Evolutionary conservation across 2,888 invertebrate genomes (phyloP).

Genomic region (Erebia ligea): DNA sequence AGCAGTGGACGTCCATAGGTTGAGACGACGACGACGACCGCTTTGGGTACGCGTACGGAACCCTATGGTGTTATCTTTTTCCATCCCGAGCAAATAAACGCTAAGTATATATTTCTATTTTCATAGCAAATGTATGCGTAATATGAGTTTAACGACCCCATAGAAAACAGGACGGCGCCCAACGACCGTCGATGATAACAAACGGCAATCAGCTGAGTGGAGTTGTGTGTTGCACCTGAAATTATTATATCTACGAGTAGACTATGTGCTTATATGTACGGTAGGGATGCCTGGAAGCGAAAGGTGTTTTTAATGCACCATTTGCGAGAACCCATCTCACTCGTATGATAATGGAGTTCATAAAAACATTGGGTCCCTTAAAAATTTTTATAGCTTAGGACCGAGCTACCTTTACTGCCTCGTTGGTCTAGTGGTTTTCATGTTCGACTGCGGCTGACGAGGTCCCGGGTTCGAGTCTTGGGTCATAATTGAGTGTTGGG

Average conservation of each 20-base stretch:
- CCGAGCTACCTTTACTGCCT: too few relatives aligned
- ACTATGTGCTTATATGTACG: conserved; percentile 1
- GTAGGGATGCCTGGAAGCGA: background rate
- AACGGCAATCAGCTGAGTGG: conserved; percentile 37
- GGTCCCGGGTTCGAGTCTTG: too few relatives aligned
- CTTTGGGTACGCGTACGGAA: too few relatives aligned
- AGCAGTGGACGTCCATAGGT: too few relatives aligned
- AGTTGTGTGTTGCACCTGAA: conserved; percentile 36
- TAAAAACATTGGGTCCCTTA: too few relatives aligned
- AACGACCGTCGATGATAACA: conserved; percentile 28
- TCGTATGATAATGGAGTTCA: too few relatives aligned
- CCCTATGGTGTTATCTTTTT: too few relatives aligned
- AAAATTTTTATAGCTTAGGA: too few relatives aligned
- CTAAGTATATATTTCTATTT: conserved; percentile 1
- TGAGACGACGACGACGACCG: too few relatives aligned
- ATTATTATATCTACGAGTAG: conserved; percentile 18
- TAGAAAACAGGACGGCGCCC: conserved; percentile 25
- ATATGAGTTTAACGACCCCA: conserved; percentile 35
- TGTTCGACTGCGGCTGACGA: too few relatives aligned
- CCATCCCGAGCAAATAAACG: background rate
- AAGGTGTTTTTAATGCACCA: background rate
- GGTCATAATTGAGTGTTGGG: too few relatives aligned
- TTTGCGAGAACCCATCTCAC: background rate
- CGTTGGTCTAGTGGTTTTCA: too few relatives aligned
- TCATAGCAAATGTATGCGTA: conserved; percentile 17